These are phyloP conservation scores for Listrodromus nycthemerus DNA, from an alignment of 2,888 invertebrate genomes.

Conservation along the genomic window DNA sequence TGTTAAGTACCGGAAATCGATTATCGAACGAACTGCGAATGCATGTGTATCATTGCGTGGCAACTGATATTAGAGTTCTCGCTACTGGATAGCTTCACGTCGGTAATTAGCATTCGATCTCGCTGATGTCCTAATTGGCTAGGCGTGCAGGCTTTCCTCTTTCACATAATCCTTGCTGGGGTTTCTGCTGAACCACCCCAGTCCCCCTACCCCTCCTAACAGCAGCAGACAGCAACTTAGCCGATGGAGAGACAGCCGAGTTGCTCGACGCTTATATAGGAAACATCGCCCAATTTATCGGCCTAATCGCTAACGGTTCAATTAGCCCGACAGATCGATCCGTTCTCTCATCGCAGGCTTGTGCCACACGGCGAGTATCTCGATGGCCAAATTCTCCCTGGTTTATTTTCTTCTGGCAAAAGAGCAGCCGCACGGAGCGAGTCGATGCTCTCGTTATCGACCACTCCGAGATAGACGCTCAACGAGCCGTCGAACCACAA, in stretches of 20 bases:
- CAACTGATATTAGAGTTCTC: constrained; percentile 63
- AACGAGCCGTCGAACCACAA: constrained; percentile 55
- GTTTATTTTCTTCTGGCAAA: constrained; percentile 15
- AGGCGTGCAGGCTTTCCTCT: constrained; percentile 32
- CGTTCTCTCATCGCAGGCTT: constrained; percentile 44
- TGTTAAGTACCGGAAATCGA: constrained; percentile 49
- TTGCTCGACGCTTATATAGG: constrained; percentile 33
- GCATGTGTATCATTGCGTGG: constrained; percentile 12
- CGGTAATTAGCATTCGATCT: constrained; percentile 65
- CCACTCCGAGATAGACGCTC: constrained; percentile 20
- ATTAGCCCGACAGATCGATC: constrained; percentile 67
- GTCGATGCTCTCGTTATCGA: constrained; percentile 55
- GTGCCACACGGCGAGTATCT: constrained; percentile 44
- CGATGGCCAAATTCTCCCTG: constrained; percentile 37
- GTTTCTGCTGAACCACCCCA: no score
- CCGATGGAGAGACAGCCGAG: neutral
- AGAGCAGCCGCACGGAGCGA: constrained; percentile 11
- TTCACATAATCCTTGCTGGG: constrained; percentile 52
- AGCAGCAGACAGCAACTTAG: neutral
- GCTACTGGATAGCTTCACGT: constrained; percentile 50
- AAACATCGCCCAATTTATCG: constrained; percentile 60
- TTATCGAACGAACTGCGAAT: constrained; percentile 48
- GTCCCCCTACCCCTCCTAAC: neutral
- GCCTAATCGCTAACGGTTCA: constrained; percentile 68
- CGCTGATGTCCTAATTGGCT: constrained; percentile 63